Base-by-base conservation (phyloP, 2,797 vertebrate genomes). In the Carapus acus region DNA sequence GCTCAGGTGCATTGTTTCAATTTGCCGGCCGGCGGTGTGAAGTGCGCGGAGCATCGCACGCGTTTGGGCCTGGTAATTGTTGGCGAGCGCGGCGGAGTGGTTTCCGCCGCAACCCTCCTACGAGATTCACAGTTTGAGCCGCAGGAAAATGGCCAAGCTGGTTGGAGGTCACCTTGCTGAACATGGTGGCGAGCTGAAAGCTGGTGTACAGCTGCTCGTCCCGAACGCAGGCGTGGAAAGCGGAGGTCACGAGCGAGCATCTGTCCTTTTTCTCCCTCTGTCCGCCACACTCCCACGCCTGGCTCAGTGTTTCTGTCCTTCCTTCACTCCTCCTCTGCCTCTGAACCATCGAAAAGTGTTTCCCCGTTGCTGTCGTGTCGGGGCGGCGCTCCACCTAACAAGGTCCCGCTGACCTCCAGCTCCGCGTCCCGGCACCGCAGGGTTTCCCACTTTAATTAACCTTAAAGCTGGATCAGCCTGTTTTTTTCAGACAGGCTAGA, bases 371-470 rank as follows among this genome's bases (percentile, higher is more conserved):
- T 70, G 75, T 76, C 67, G 67, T 76, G 83, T 82, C 78, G 67
- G 77, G 67, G 66, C 76, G 27, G 2, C 39, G 64, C 78, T 76
- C 71, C 73, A 77, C 78, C 81, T 84, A 83, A 86, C 77, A 79
- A 81, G 80, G 77, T 85, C 79, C 74, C 18, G 49, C 71, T 79
- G 82, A 85, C 82, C 83, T 82, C 78, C 1, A 75, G 77, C 69
- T 80, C 76, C 76, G 84, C 67, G 64, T 62, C 64, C 74, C 69
- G 80, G 80, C 79, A 58, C 79, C 17, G 54, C 73, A 64, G 76
- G 79, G 77, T 81, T 78, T 73, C 78, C 69, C 74, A 84, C 72
- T 87, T 87, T 87, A 87, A 88, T 89, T 88, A 90, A 88, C 83
- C 87, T 72, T 68, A 49, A 74, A 74, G 61, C 71, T 67, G 76